Percentiles rank a stretch among this genome's conserved stretches.
Conservation (phyloP, 2,888 invertebrate species). For the Phalera bucephala region DNA sequence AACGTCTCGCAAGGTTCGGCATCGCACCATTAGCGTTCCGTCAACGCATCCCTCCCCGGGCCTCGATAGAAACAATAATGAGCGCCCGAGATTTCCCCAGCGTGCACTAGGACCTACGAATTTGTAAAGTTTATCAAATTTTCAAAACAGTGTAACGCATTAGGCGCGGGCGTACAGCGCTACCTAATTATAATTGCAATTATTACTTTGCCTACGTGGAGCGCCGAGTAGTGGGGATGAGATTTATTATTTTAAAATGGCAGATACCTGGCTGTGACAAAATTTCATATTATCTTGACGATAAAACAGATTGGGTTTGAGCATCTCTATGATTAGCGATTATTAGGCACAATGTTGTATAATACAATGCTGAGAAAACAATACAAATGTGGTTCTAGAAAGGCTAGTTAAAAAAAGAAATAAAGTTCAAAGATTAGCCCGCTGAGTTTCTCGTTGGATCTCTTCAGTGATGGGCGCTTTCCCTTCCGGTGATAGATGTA, state of each 20-base stretch:
- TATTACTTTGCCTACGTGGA: constrained; percentile 33
- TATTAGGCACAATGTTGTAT: too few relatives aligned
- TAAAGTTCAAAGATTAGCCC: too few relatives aligned
- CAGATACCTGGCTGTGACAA: too few relatives aligned
- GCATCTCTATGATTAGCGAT: too few relatives aligned
- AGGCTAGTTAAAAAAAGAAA: too few relatives aligned
- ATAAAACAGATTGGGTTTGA: too few relatives aligned
- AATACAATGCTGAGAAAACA: too few relatives aligned
- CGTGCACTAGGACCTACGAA: constrained; percentile 73
- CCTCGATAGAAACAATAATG: constrained; percentile 72
- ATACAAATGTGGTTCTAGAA: too few relatives aligned
- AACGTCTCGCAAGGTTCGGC: constrained; percentile 48
- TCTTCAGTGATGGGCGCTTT: too few relatives aligned
- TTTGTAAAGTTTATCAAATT: constrained; percentile 82
- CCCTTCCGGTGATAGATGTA: too few relatives aligned
- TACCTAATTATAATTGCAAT: constrained; percentile 75
- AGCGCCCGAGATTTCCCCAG: constrained; percentile 74
- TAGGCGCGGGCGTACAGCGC: constrained; percentile 39
- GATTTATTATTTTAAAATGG: constrained; percentile 10
- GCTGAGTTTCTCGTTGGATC: too few relatives aligned
- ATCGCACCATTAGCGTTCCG: constrained; percentile 65
- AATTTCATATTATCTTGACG: too few relatives aligned
- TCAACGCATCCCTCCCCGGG: constrained; percentile 60
- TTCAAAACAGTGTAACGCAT: constrained; percentile 79
- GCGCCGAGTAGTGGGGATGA: neutral